These are phyloP conservation scores for Aphidius colemani DNA, from an alignment of 2,888 invertebrate genomes.

Conservation along the genomic window DNA sequence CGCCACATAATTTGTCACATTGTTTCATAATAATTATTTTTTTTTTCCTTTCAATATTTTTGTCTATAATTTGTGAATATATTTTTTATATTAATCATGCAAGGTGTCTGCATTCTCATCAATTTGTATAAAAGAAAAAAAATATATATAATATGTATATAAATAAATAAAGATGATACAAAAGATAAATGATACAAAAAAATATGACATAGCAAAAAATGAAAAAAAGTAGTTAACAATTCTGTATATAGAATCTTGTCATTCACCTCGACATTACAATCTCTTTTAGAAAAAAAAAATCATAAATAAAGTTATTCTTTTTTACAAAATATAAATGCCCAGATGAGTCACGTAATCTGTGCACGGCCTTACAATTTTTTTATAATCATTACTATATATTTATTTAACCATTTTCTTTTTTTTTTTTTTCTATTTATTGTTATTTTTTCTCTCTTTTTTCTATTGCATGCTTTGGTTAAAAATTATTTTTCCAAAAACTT, in stretches of 20 bases:
- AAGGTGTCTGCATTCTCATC: too few relatives aligned
- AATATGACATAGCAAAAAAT: not conserved
- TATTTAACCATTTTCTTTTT: not conserved
- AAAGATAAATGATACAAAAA: slow-evolving; percentile 10
- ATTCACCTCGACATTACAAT: not conserved
- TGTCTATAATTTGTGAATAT: not conserved
- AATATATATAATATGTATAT: too few relatives aligned
- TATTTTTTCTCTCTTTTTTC: slow-evolving; percentile 1
- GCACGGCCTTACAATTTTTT: slow-evolving; percentile 14
- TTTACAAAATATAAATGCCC: slow-evolving; percentile 24
- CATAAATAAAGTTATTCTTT: slow-evolving; percentile 1
- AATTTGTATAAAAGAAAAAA: too few relatives aligned
- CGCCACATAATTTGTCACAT: slow-evolving; percentile 49
- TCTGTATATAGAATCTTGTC: not conserved
- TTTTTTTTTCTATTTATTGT: not conserved
- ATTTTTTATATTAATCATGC: too few relatives aligned
- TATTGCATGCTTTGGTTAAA: slow-evolving; percentile 7
- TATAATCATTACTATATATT: not conserved
- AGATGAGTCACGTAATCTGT: slow-evolving; percentile 19
- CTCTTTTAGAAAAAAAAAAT: slow-evolving; percentile 10
- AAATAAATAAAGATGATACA: not conserved
- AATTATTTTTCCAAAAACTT: too few relatives aligned
- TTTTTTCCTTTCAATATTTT: slow-evolving; percentile 6
- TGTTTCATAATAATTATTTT: slow-evolving; percentile 21
- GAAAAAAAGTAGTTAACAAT: slow-evolving; percentile 6